phyloP scores from a whole-genome alignment of 2,888 invertebrate genomes.

The Macropis europaea region DNA sequence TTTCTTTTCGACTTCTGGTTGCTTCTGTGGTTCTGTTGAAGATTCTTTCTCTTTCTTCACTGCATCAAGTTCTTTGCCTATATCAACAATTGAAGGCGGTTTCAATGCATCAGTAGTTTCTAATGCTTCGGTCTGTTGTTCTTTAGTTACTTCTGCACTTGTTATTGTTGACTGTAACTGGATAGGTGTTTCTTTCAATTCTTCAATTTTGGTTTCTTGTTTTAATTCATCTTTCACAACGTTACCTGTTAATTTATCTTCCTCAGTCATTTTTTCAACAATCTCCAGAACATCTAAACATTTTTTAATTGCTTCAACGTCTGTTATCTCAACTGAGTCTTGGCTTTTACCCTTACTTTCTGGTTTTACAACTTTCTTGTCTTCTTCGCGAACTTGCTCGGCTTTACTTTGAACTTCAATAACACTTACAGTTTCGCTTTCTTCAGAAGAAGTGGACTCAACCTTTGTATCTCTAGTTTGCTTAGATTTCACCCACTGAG shows the following conservation, averaged over 20 bases:
- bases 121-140: background rate
- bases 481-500: conserved; percentile 53
- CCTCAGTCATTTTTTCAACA: background rate
- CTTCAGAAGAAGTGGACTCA: background rate
- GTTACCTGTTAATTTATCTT: background rate
- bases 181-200: conserved; percentile 4
- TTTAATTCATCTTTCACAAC: background rate
- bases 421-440: background rate
- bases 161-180: too few relatives aligned
- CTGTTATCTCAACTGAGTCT: background rate
- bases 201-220: conserved; percentile 7
- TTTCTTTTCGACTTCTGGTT: background rate
- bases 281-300: background rate
- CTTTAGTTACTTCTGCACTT: background rate
- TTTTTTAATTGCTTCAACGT: background rate
- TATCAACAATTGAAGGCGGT: background rate
- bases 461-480: background rate
- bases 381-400: background rate
- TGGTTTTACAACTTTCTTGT: background rate
- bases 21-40: conserved; percentile 15
- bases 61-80: background rate
- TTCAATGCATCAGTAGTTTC: background rate
- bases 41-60: conserved; percentile 8
- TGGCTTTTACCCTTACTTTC: background rate
- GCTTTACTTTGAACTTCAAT: background rate